These are phyloP conservation scores for Choloepus didactylus DNA, from an alignment of 2,797 vertebrate genomes.

Conservation along the genomic window DNA sequence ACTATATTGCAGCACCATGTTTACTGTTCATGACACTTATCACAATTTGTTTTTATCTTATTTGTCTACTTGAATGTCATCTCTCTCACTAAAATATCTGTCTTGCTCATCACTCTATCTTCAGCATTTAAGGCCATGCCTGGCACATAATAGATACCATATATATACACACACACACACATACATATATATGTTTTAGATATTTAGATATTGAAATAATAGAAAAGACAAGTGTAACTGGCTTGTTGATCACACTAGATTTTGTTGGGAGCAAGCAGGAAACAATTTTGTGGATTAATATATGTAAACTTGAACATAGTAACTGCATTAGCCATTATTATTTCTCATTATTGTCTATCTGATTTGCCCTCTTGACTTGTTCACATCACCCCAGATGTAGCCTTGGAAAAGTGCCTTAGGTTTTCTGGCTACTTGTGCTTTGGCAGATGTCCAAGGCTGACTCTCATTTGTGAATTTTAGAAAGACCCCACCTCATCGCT, in stretches of 20 bases:
- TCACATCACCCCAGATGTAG: not conserved
- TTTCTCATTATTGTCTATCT: conserved; percentile 4
- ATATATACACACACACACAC: no score
- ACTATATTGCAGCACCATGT: not conserved
- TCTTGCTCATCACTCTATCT: not conserved
- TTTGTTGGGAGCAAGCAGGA: not conserved
- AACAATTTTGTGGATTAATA: not conserved
- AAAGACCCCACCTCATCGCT: not conserved
- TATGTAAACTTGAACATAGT: not conserved
- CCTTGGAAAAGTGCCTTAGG: not conserved
- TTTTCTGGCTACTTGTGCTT: conserved; percentile 4
- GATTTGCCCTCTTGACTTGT: not conserved
- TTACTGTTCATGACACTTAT: not conserved
- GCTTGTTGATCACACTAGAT: not conserved
- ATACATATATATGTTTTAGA: no score
- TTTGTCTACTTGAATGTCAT: conserved; percentile 1
- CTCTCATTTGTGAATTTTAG: not conserved
- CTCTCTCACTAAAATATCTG: conserved; percentile 19
- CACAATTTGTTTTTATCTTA: conserved; percentile 9
- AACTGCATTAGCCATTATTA: conserved; percentile 8
- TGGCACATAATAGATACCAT: not conserved
- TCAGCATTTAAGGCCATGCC: not conserved
- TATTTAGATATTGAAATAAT: not conserved
- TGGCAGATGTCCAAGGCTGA: not conserved
- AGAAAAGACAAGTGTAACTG: not conserved